phyloP scores from a whole-genome alignment of 2,888 invertebrate genomes.

The Spisula solida region DNA sequence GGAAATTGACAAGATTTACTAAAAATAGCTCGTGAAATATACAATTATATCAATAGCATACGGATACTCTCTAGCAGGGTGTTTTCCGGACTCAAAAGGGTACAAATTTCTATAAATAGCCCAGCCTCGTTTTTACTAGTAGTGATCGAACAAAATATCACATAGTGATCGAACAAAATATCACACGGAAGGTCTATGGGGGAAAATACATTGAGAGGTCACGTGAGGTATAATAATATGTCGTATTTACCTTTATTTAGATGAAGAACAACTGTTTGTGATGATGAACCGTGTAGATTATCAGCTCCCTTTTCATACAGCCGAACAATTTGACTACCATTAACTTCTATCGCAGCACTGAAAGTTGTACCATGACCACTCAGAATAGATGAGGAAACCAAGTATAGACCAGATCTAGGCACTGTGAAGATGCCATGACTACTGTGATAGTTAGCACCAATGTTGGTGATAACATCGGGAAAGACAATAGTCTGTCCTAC shows the following conservation, averaged over 20 bases:
- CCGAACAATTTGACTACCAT: conserved; percentile 7
- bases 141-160: too few species aligned
- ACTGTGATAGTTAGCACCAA: conserved; percentile 24
- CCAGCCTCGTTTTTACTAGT: too few species aligned
- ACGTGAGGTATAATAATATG: background rate
- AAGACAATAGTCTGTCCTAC: conserved; percentile 18
- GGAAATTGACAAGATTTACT: too few species aligned
- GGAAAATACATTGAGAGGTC: background rate
- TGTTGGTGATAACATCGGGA: conserved; percentile 27
- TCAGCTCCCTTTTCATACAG: conserved; percentile 16
- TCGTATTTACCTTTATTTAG: conserved; percentile 19
- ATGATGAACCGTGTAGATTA: background rate
- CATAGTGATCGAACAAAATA: too few species aligned
- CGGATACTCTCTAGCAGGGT: too few species aligned
- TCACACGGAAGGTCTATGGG: too few species aligned
- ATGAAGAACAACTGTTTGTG: conserved; percentile 18
- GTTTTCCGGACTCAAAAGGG: too few species aligned
- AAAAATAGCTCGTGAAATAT: too few species aligned
- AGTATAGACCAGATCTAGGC: conserved; percentile 2
- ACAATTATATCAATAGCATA: background rate
- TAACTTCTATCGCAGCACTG: conserved; percentile 12
- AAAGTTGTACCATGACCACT: background rate
- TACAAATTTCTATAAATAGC: too few species aligned
- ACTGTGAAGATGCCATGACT: conserved; percentile 13
- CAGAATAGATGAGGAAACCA: background rate